These are phyloP conservation scores for Crioceris asparagi DNA, from an alignment of 2,888 invertebrate genomes.

Conservation along the genomic window DNA sequence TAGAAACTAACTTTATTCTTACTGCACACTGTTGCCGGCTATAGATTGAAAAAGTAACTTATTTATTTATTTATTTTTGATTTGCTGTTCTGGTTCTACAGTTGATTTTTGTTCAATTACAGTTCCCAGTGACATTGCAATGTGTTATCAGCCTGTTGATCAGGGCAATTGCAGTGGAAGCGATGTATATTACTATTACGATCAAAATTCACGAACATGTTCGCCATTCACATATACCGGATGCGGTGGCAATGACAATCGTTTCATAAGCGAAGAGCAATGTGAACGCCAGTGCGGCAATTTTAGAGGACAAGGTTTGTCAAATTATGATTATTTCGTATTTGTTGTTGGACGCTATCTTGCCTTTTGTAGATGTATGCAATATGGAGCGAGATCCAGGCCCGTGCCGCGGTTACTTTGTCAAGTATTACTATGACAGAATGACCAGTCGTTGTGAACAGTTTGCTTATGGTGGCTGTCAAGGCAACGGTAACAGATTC, in stretches of 20 bases:
- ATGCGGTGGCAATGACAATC: conserved; percentile 65
- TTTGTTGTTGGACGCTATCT: no score
- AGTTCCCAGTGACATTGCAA: conserved; percentile 25
- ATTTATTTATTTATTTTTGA: no score
- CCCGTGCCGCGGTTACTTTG: conserved; percentile 54
- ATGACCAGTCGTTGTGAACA: conserved; percentile 49
- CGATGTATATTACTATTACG: conserved; percentile 64
- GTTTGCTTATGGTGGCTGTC: conserved; percentile 74
- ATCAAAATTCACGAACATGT: conserved; percentile 46
- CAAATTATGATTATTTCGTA: not conserved
- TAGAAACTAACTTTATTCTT: no score
- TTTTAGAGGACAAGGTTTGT: conserved; percentile 58
- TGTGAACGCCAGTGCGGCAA: conserved; percentile 67
- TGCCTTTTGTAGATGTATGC: conserved; percentile 61
- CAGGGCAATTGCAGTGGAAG: conserved; percentile 58
- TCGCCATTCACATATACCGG: conserved; percentile 57
- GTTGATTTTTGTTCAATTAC: no score
- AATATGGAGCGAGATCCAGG: conserved; percentile 55
- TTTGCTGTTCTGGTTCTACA: no score
- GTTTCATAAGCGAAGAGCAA: conserved; percentile 62
- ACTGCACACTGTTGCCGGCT: no score
- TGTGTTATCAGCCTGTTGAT: conserved; percentile 53
- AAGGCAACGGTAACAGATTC: conserved; percentile 78
- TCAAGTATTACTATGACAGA: conserved; percentile 62
- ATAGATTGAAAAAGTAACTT: no score